Evolutionary conservation across 1,140 invertebrate genomes (phyloP).

Genomic region (Capitella teleta): DNA sequence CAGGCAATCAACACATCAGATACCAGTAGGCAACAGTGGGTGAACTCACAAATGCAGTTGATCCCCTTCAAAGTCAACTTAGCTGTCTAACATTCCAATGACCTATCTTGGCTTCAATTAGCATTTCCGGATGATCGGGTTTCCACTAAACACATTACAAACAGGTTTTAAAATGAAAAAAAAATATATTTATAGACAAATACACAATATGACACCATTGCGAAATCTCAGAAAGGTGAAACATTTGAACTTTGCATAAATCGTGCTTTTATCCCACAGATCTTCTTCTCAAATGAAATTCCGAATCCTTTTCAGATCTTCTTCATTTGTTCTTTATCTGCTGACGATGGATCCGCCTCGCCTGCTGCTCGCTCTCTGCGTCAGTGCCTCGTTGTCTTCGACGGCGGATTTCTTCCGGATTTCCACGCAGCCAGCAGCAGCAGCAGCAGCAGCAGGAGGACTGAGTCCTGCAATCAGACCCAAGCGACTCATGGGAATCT

Average conservation of each 20-base stretch:
- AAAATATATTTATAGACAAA: background rate
- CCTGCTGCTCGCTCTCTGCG: background rate
- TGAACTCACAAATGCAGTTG: too few relatives aligned
- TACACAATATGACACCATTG: background rate
- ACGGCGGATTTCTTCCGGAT: background rate
- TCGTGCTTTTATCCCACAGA: background rate
- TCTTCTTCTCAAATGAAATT: background rate
- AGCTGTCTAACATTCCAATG: too few relatives aligned
- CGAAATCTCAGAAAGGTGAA: background rate
- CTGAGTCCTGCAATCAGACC: background rate
- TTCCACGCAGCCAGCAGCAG: background rate
- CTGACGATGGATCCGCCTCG: background rate
- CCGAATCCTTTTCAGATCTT: background rate
- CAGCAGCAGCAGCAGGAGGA: background rate
- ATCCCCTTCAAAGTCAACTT: too few relatives aligned
- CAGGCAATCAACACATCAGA: too few relatives aligned
- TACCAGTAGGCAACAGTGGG: too few relatives aligned
- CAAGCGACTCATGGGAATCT: slow-evolving; percentile 19
- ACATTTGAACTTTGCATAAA: background rate
- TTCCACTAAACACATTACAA: background rate
- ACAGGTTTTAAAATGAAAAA: background rate
- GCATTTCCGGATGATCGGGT: too few relatives aligned
- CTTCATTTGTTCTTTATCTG: background rate
- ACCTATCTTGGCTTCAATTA: too few relatives aligned
- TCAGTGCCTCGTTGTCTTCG: background rate